Base-by-base conservation (phyloP, 2,888 invertebrate species). In the Lasioglossum pauxillum region DNA sequence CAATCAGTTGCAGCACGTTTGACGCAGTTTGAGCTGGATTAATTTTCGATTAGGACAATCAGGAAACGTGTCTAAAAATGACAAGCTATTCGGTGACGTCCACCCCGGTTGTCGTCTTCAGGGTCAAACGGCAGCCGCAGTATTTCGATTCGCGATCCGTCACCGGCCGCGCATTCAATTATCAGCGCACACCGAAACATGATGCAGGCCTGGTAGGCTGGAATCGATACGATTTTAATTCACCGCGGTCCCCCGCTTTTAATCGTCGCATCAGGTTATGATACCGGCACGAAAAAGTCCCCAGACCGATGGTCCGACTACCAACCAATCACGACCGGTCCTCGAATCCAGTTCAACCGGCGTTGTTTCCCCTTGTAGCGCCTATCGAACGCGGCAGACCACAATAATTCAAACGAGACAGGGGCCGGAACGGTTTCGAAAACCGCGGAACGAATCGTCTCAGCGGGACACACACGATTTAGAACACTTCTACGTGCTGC, bases 391-490 rank as follows among this genome's bases (percentile, higher is more conserved):
- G 75, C 78, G 78, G 85, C 85, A 49, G 23, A 85, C 85, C 81
- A 72, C 85, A 81, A 53, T 81, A 86, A 86, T 85, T 78, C 85
- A 73, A 78, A 86, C 80, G 77, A 72, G 86, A 85, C 80, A 67
- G 80, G 76, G 76, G 23, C 84, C 77, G 74, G 49, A 73, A 81
- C 73, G 64, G 74, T 75, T 71, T 67, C 78, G 85, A 88, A 89
- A 87, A 82, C 75, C 76, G 80, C 83, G 90, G 69, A 80, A 83
- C 87, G 87, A 86, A 81, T 83, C 76, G 87, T 78, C 83, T 76
- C 83, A 49, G 71, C 76, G 78, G 81, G 76, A 92, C 91, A 91
- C 90, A 92, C 91, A 91, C 90, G 92, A 93, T 92, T 93, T 87
- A 90, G 91, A 92, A 90, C 92, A 92, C 91, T 92, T 92, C 91